These are phyloP conservation scores for Globodera rostochiensis DNA, from an alignment of 1,140 invertebrate species.

Conservation along the genomic window DNA sequence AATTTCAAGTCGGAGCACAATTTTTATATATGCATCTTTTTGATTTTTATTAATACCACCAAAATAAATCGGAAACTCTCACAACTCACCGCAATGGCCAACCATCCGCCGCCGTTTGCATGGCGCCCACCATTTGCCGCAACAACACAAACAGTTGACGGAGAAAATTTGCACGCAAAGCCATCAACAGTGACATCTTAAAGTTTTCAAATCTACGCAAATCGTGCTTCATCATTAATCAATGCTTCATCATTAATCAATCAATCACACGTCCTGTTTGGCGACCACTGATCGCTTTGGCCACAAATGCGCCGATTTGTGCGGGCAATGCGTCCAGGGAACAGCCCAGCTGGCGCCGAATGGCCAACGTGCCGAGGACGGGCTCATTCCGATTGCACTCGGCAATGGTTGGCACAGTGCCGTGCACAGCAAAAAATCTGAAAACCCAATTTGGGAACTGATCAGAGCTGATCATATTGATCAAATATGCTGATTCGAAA, in stretches of 20 bases:
- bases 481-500: background rate
- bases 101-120: background rate
- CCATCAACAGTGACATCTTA: background rate
- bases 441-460: background rate
- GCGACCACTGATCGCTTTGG: background rate
- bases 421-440: constrained; percentile 34
- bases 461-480: background rate
- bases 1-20: too few species aligned
- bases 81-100: background rate
- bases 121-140: background rate
- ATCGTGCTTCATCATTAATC: too few species aligned
- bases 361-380: constrained; percentile 4
- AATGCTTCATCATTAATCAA: too few species aligned
- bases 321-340: constrained; percentile 1
- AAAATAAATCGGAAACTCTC: too few species aligned
- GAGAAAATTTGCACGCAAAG: background rate
- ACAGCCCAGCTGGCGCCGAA: constrained; percentile 11
- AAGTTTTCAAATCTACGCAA: too few species aligned
- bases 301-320: background rate
- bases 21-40: too few species aligned
- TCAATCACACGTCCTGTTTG: background rate
- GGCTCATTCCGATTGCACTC: constrained; percentile 17
- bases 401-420: constrained; percentile 30
- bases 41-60: too few species aligned
- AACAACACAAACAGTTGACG: background rate